phyloP scores from a whole-genome alignment of 1,140 invertebrate species.

The Drosophila malerkotliana region DNA sequence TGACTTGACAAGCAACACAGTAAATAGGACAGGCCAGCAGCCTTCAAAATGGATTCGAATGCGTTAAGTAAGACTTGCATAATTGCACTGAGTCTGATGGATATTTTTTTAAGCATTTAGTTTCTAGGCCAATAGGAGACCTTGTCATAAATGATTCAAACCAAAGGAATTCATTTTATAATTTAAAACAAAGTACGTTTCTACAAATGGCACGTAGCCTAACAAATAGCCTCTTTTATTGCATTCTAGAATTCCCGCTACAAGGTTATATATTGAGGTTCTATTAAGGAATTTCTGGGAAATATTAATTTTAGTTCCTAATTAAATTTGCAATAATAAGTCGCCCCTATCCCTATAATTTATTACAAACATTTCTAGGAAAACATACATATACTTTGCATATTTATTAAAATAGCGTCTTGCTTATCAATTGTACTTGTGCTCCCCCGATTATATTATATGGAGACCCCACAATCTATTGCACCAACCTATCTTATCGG shows the following conservation, averaged over 20 bases:
- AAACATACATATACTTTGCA: background rate
- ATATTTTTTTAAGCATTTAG: background rate
- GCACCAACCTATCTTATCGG: slow-evolving; percentile 19
- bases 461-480: no score
- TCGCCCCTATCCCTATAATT: background rate
- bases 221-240: background rate
- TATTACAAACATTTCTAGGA: slow-evolving; percentile 2
- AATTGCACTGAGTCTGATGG: slow-evolving; percentile 35
- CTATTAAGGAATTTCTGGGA: no score
- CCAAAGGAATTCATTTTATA: background rate
- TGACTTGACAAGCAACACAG: slow-evolving; percentile 64
- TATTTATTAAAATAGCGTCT: slow-evolving; percentile 3
- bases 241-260: background rate
- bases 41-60: slow-evolving; percentile 28
- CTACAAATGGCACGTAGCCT: background rate
- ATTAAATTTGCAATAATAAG: no score
- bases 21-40: background rate
- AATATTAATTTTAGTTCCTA: no score
- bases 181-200: background rate
- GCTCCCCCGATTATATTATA: background rate
- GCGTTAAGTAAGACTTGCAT: slow-evolving; percentile 33
- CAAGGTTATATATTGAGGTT: background rate
- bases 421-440: background rate
- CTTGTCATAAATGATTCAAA: no score
- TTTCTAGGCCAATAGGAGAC: background rate